Evolutionary conservation across 2,797 vertebrate genomes (phyloP), one percentile per base, ranked within the genome.

Genomic region (Gymnoscopelus braueri): DNA sequence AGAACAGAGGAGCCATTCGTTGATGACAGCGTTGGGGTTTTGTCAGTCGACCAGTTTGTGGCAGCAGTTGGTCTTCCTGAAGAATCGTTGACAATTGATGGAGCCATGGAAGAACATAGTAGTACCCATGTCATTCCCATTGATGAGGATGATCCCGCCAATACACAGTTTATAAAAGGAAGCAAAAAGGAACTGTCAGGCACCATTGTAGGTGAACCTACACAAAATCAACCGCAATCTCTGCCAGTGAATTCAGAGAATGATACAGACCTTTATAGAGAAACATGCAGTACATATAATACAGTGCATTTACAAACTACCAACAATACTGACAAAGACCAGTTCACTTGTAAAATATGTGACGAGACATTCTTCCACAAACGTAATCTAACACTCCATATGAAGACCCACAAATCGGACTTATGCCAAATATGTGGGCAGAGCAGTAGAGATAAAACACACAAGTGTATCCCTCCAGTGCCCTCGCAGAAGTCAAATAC

Each of bases 351-450:
- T 69, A 50, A 69, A 7, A 81, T 91, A 63, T 91, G 89, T 63
- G 77, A 64, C 49, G 86, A 80, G 69, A 65, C 69, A 1, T 92
- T 91, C 69, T 69, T 88, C 71, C 83, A 87, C 73, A 91, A 83
- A 73, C 78, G 81, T n/a, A 84, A 83, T 10, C 75, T 93, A 2
- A 87, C 88, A 2, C 67, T 67, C 2, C 92, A 93, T 85, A 87
- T 88, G 86, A 92, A 85, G 66, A 83, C 73, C 23, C 92, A 93
- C 77, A 88, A 86, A 24, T 67, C 77, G 2, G 87, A 82, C 82
- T 83, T 69, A 57, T 93, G 91, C 69, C 74, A 32, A 56, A 79
- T 86, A 29, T 93, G 90, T 71, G 86, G 88, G 73, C 84, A 88
- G 39, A 84, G 68, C 59, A 61, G 62, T 53, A 82, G 85, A 53